Evolutionary conservation across 2,113 vertebrate species (phyloP).

Genomic region (Clarias macrocephalus): DNA sequence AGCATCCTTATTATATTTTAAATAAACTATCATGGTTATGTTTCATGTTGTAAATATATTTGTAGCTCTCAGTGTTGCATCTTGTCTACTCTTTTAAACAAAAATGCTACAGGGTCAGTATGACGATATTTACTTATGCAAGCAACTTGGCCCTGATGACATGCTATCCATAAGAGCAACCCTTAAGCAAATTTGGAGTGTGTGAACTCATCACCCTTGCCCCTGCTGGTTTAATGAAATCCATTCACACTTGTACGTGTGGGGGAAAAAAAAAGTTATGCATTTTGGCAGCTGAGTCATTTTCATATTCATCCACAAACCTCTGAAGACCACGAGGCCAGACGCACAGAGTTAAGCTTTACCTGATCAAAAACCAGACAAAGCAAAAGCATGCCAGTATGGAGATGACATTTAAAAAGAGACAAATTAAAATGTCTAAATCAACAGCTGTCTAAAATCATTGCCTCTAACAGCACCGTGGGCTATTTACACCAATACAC

Average conservation of each 20-base stretch:
- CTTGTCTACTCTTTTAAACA: background rate
- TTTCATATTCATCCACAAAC: background rate
- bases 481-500: background rate
- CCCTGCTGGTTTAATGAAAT: background rate
- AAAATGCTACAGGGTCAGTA: background rate
- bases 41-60: background rate
- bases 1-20: background rate
- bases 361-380: background rate
- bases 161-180: background rate
- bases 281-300: background rate
- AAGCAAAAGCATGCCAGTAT: background rate
- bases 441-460: background rate
- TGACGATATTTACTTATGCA: background rate
- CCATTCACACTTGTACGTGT: background rate
- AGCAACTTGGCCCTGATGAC: background rate
- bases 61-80: background rate
- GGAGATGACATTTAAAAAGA: background rate
- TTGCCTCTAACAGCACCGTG: background rate
- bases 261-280: background rate
- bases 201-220: background rate
- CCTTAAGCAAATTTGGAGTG: slow-evolving; percentile 12
- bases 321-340: background rate
- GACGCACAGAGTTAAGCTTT: background rate
- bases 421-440: background rate
- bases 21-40: background rate